Conservation (phyloP, 2,797 vertebrate genomes). For the Syndactyla subalaris region DNA sequence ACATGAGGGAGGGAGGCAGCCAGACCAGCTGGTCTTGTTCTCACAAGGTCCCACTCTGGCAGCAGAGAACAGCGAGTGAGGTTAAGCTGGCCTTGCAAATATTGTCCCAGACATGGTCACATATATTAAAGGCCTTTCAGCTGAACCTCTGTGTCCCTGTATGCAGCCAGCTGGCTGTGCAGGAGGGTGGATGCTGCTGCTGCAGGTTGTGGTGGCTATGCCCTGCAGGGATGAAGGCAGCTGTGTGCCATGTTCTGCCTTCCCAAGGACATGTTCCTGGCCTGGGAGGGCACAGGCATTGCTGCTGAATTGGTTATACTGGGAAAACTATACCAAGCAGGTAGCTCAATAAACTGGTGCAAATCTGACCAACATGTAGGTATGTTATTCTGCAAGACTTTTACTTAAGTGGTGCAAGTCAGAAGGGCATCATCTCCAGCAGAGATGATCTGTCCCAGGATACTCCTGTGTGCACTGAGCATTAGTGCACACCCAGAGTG, state of each 20-base stretch:
- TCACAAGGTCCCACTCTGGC: background rate
- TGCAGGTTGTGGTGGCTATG: background rate
- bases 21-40: background rate
- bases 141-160: background rate
- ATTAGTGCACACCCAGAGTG: background rate
- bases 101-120: background rate
- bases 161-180: background rate
- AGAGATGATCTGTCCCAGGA: background rate
- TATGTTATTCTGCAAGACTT: background rate
- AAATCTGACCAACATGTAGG: background rate
- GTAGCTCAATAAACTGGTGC: background rate
- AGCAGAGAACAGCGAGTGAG: background rate
- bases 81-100: background rate
- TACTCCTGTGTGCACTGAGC: rapidly evolving
- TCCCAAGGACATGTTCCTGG: background rate
- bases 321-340: background rate
- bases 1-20: background rate
- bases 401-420: background rate
- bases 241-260: background rate
- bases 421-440: background rate
- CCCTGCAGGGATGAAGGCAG: background rate
- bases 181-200: background rate
- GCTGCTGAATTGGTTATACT: background rate
- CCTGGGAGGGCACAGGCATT: background rate
- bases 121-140: background rate